Conservation (phyloP, 2,113 vertebrate genomes). For the Cisticola juncidis region DNA sequence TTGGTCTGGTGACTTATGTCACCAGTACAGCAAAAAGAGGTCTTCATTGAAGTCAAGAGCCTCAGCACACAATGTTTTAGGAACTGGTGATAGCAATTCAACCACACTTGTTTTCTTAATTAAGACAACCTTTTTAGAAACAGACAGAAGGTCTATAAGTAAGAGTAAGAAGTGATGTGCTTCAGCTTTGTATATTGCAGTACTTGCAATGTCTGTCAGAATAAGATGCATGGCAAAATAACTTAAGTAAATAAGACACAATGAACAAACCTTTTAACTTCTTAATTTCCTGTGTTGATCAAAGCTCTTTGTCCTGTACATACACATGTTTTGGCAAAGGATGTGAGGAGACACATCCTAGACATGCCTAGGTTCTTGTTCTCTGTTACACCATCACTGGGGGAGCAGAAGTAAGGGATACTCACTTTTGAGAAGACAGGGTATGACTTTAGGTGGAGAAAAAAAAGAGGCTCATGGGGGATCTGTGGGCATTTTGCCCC, state of each 20-base stretch:
- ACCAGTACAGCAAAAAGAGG: background rate
- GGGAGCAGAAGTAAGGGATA: background rate
- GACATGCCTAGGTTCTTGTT: background rate
- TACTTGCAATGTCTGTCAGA: background rate
- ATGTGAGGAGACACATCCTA: background rate
- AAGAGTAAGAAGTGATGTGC: background rate
- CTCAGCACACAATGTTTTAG: rapidly evolving
- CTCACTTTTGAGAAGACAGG: background rate
- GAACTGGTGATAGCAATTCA: background rate
- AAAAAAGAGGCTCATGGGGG: background rate
- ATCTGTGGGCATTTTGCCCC: background rate
- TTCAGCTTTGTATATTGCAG: background rate
- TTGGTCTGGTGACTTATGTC: background rate
- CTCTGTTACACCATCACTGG: background rate
- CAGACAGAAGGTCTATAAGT: background rate
- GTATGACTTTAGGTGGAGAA: background rate
- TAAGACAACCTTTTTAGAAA: background rate
- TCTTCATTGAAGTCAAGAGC: background rate
- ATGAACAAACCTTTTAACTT: background rate
- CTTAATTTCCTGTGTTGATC: background rate
- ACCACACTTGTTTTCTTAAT: background rate
- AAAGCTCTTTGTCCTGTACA: background rate
- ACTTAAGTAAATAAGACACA: background rate
- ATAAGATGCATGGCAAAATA: background rate
- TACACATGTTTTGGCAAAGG: background rate